Evolutionary conservation across 2,797 vertebrate species (phyloP), one percentile per base, ranked within the genome.

Genomic region (Bufotes viridis): DNA sequence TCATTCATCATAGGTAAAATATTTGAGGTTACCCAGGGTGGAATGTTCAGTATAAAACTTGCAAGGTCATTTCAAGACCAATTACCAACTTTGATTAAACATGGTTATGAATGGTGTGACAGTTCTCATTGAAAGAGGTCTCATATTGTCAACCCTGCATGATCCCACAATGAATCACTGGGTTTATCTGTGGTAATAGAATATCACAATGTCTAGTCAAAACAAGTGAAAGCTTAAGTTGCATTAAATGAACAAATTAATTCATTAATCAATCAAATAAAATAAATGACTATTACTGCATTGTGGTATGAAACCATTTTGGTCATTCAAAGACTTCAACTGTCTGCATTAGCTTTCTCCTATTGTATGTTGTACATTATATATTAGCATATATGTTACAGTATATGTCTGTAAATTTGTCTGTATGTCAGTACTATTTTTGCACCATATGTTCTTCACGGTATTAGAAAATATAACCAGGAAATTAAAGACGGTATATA

Each of bases 21-120:
- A 49, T 12, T 63, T 81, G 60, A 63, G 34, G 20, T 81, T 81
- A 65, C 79, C 15, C 22, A 65, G 34, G 20, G 20, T 42, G n/a
- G 79, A 81, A 81, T 22, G 12, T 42, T 81, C 61, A 81, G 60
- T 20, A 81, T 24, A 81, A 81, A 65, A 29, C n/a, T 69, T 53
- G 51, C 81, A 82, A 81, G 79, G 79, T 81, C 12, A 81, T 65
- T 81, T 81, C 20, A 63, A 60, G 51, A 81, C 34, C 65, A 81
- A 81, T 65, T 65, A 81, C 79, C 60, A 81, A 63, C 79, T 49
- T 81, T 81, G 79, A 81, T 81, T 65, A 81, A 81, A 81, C 60
- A 61, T 81, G 57, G 42, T 65, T 81, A 42, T 65, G 60, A 81
- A 81, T 51, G 20, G 79, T 81, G 20, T 81, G 79, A 81, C 60